phyloP scores from a whole-genome alignment of 1,140 invertebrate species.

The Harpegnathos saltator region DNA sequence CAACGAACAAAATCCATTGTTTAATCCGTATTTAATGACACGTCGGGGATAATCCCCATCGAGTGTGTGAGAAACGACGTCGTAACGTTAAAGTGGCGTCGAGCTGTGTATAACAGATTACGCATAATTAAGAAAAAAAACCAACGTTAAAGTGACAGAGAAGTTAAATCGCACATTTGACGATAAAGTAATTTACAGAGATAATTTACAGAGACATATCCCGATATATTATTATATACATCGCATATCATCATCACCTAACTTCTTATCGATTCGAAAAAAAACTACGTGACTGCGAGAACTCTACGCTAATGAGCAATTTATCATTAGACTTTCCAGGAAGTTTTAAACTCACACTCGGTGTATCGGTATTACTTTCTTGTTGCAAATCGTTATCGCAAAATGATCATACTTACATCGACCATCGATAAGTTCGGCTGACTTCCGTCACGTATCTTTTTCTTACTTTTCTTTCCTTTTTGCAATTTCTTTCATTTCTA shows the following conservation, averaged over 20 bases:
- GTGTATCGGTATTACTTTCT: not conserved
- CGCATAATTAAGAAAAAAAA: constrained; percentile 3
- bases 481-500: not conserved
- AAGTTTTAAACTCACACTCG: constrained; percentile 7
- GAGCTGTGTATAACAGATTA: constrained; percentile 8
- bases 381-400: constrained; percentile 8
- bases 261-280: not conserved
- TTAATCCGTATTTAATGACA: constrained; percentile 67
- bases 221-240: too few relatives aligned
- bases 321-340: constrained; percentile 8
- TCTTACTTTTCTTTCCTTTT: too few relatives aligned
- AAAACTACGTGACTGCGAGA: not conserved
- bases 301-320: constrained; percentile 9
- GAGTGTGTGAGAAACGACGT: constrained; percentile 26
- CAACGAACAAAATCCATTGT: constrained; percentile 42
- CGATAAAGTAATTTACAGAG: constrained; percentile 30
- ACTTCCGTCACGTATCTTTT: constrained; percentile 10
- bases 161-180: not conserved
- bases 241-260: not conserved
- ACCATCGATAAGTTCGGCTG: not conserved
- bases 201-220: not conserved
- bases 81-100: not conserved
- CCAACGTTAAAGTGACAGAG: not conserved
- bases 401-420: constrained; percentile 19
- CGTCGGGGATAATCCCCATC: constrained; percentile 30